Percentiles rank a stretch among this genome's conserved stretches.
Conservation (phyloP, 2,888 invertebrate genomes). For the Deilephila elpenor region DNA sequence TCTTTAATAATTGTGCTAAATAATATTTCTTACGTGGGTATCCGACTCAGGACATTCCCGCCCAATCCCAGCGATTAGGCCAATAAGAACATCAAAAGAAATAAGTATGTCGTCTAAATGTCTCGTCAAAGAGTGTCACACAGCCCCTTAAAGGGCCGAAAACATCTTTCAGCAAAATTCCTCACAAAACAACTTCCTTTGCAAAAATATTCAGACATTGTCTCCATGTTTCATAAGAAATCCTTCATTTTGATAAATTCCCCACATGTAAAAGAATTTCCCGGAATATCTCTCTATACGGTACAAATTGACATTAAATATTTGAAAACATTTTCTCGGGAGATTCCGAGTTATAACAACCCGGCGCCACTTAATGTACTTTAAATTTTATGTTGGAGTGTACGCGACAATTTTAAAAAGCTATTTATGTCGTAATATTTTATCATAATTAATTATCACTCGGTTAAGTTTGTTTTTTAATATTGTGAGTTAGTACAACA, state of each 20-base stretch:
- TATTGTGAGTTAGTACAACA: too few species aligned
- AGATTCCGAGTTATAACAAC: neutral
- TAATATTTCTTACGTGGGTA: too few species aligned
- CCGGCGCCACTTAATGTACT: too few species aligned
- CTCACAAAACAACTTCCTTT: constrained; percentile 15
- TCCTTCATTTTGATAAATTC: constrained; percentile 5
- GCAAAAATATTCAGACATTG: neutral
- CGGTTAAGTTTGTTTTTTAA: too few species aligned
- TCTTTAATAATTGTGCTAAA: too few species aligned
- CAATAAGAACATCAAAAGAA: neutral
- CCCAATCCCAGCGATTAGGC: neutral
- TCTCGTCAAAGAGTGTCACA: neutral
- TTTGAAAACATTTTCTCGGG: neutral
- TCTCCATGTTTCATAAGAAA: neutral
- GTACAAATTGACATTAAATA: constrained; percentile 1
- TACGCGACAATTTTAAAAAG: too few species aligned
- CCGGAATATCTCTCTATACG: neutral
- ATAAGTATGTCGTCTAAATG: neutral
- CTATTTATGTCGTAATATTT: too few species aligned
- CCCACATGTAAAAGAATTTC: neutral
- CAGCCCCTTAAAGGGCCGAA: neutral
- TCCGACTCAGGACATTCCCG: too few species aligned
- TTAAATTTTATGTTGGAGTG: too few species aligned
- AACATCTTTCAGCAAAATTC: constrained; percentile 14
- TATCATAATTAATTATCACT: too few species aligned